Evolutionary conservation across 2,888 invertebrate species (phyloP).

Genomic region (Zele albiditarsus): DNA sequence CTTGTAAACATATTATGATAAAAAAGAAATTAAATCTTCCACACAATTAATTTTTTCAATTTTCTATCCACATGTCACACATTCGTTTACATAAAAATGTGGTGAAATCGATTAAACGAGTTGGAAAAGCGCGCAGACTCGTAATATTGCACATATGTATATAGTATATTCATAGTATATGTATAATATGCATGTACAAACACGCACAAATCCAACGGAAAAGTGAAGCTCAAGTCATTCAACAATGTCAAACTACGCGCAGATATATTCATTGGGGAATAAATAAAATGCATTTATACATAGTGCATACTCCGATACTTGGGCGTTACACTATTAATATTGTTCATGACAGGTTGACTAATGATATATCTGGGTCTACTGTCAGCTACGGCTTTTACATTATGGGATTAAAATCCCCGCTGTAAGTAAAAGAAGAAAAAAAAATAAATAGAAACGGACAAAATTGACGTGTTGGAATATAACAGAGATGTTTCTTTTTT

Average conservation of each 20-base stretch:
- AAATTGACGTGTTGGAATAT: constrained; percentile 15
- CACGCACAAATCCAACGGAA: constrained; percentile 5
- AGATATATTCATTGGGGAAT: constrained; percentile 56
- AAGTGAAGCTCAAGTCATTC: constrained; percentile 60
- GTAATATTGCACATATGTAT: not conserved
- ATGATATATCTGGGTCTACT: constrained; percentile 62
- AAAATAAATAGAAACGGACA: constrained; percentile 36
- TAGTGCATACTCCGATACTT: constrained; percentile 67
- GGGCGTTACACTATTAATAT: constrained; percentile 69
- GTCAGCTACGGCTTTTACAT: constrained; percentile 69
- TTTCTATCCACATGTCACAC: not conserved
- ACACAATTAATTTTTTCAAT: not conserved
- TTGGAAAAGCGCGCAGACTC: constrained; percentile 6
- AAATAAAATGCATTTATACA: constrained; percentile 71
- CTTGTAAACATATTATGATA: no score
- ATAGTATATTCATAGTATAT: not conserved
- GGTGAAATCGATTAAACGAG: constrained; percentile 37
- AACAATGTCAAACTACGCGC: constrained; percentile 64
- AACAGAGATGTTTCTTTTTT: constrained; percentile 5
- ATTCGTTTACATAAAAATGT: constrained; percentile 29
- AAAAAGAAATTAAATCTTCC: no score
- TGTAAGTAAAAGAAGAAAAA: constrained; percentile 53
- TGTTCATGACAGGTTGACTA: constrained; percentile 72
- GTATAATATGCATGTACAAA: not conserved
- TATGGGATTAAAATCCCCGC: constrained; percentile 71